Evolutionary conservation across 2,888 invertebrate species (phyloP).

Genomic region (Tanypteryx hageni): DNA sequence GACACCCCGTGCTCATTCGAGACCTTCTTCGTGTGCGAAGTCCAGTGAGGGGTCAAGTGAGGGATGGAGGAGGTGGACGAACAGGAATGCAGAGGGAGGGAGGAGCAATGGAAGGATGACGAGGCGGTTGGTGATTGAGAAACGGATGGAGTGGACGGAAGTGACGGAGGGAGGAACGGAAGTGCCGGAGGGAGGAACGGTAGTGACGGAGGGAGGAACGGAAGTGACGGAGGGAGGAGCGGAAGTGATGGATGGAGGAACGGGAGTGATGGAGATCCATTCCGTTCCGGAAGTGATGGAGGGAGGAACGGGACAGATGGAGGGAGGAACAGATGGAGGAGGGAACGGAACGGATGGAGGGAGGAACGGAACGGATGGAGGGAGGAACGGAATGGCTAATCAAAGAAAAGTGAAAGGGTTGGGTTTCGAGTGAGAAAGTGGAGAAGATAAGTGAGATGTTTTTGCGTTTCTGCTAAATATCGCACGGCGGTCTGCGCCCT

Average conservation of each 20-base stretch:
- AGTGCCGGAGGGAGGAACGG: conserved; percentile 14
- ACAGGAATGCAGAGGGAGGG: background rate
- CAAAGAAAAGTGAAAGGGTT: no score
- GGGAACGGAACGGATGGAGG: conserved; percentile 10
- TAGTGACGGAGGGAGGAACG: background rate
- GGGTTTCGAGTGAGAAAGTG: no score
- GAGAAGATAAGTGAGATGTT: no score
- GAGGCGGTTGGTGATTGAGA: background rate
- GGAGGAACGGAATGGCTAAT: conserved; percentile 66
- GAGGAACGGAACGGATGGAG: conserved; percentile 67
- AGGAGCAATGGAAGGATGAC: background rate
- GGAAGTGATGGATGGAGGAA: conserved; percentile 23
- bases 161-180: conserved; percentile 5
- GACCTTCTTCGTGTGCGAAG: conserved; percentile 95
- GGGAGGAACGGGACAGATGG: conserved; percentile 18
- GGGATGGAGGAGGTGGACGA: background rate
- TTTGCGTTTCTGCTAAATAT: no score
- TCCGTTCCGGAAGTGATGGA: background rate
- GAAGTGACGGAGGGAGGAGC: conserved; percentile 21
- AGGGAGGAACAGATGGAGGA: background rate
- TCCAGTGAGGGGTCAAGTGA: conserved; percentile 77
- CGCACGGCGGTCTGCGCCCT: no score
- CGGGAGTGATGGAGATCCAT: no score
- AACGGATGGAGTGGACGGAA: background rate
- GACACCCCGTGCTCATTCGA: conserved; percentile 96